These are phyloP conservation scores for Canis aureus DNA, from an alignment of 2,113 vertebrate species.

Conservation along the genomic window DNA sequence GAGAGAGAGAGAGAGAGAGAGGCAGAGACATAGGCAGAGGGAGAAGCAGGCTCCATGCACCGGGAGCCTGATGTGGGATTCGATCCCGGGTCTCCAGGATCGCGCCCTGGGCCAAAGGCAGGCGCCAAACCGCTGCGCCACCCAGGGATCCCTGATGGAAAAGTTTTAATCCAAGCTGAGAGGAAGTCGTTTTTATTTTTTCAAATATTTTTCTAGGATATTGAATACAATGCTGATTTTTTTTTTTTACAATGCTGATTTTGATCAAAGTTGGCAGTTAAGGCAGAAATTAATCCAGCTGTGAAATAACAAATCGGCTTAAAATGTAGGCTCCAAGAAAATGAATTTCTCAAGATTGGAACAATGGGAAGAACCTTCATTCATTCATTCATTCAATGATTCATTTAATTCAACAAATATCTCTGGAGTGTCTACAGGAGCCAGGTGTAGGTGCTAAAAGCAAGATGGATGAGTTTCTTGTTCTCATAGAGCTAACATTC, in stretches of 20 bases:
- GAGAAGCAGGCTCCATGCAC: too few species aligned
- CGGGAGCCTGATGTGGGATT: too few species aligned
- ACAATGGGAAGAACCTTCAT: slow-evolving; percentile 26
- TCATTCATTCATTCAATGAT: not conserved
- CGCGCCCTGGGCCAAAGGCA: too few species aligned
- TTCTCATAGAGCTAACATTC: not conserved
- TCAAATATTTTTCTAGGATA: slow-evolving; percentile 42
- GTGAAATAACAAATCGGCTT: slow-evolving; percentile 54
- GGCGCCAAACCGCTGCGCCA: too few species aligned
- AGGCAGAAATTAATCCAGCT: slow-evolving; percentile 38
- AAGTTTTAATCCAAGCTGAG: slow-evolving; percentile 32
- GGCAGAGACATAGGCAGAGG: too few species aligned
- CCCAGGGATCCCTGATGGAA: too few species aligned
- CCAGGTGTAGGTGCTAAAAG: slow-evolving; percentile 11
- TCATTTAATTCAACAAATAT: slow-evolving; percentile 30
- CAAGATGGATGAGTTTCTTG: not conserved
- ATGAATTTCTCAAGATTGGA: slow-evolving; percentile 11
- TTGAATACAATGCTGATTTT: not conserved
- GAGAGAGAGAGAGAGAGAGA: too few species aligned
- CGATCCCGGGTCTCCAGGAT: too few species aligned
- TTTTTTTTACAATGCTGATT: not conserved
- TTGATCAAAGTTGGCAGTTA: slow-evolving; percentile 29
- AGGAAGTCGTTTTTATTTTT: slow-evolving; percentile 47
- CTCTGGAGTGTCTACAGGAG: not conserved
- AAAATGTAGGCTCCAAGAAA: slow-evolving; percentile 46